Base-by-base conservation (phyloP, 2,888 invertebrate species). In the Orthosia incerta region DNA sequence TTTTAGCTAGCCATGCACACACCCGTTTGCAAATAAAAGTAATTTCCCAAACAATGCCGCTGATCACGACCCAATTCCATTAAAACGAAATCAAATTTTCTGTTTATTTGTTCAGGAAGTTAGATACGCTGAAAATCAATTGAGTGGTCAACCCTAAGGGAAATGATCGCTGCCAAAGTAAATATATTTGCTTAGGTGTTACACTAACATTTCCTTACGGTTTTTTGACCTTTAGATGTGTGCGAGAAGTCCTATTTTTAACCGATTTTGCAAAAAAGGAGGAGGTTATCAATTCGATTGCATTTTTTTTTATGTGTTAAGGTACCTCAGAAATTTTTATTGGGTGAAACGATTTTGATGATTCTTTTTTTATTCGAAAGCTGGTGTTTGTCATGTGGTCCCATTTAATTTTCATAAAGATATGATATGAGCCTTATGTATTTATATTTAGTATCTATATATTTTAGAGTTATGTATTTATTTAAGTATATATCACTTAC, bases 81-180 rank as follows among this genome's bases (percentile, higher is more conserved):
- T 46, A 61, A 60, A 80, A 64, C 51, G 53, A 63, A 80, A 80
- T 80, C 45, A 74, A 64, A 79, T 73, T 53, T 74, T 60, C 55
- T 84, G 50, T 74, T 79, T 80, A 80, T 80, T 80, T 74, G 81
- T 46, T 53, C 23, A 56, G 80, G 80, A 80, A 80, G 64, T 74
- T 83, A 69, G 83, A 72, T 63, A 79, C 65, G 56, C 45, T 70
- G 70, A 80, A 70, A 84, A 84, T 80, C 81, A 80, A 80, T 80
- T 75, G 81, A 66, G 60, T 71, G 84, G 80, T 69, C 84, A 74
- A 66, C 67, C 84, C 76, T 67, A 18, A 57, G 80, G 84, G 84
- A 84, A 80, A 80, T 84, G 69, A 84, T 84, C 67, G 80, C 53
- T 51, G 84, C 50, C 20, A 70, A 68, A 80, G 75, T 67, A 80